Evolutionary conservation across 2,797 vertebrate species (phyloP), one percentile per base, ranked within the genome.

Genomic region (Crenuchus spilurus): DNA sequence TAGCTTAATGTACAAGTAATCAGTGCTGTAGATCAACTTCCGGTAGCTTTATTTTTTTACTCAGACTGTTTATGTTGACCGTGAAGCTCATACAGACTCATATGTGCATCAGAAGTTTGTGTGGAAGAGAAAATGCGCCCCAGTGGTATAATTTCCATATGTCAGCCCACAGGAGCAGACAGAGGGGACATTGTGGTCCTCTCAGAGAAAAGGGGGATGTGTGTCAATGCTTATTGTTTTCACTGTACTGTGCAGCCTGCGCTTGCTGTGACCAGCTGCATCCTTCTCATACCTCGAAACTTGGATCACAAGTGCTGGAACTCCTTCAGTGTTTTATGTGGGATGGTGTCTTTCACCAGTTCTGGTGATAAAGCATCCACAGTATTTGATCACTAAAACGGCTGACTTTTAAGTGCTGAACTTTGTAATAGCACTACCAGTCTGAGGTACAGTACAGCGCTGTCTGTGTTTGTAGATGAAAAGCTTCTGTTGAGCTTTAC

Each of bases 141-240:
- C 28, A 57, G 31, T 89, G 85, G 79, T 76, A 78, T 76, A 41
- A 84, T 86, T 84, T 85, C 85, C 86, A 87, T 87, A 79, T 72
- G 75, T 80, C 81, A 60, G 75, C 89, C 88, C 87, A 89, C 89
- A 81, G 26, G 64, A 75, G 57, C 69, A 74, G 73, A 90, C 85
- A 91, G 82, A 88, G 72, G 82, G 65, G 69, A 79, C 79, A 83
- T 85, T 90, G 87, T 90, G 14, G 61, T 55, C 20, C 58, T 60
- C 44, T 51, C 70, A 74, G 48, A 61, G 63, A 72, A 33, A 24
- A 75, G 65, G 69, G 74, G 57, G 39, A 66, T 49, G 64, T 76
- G 48, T 81, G 46, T 78, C 62, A 79, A 70, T 79, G 55, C 58
- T 71, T 70, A 82, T 82, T 82, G 80, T 82, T 79, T 48, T 44